Evolutionary conservation across 1,140 invertebrate genomes (phyloP).

Genomic region (Plutomurus gul): DNA sequence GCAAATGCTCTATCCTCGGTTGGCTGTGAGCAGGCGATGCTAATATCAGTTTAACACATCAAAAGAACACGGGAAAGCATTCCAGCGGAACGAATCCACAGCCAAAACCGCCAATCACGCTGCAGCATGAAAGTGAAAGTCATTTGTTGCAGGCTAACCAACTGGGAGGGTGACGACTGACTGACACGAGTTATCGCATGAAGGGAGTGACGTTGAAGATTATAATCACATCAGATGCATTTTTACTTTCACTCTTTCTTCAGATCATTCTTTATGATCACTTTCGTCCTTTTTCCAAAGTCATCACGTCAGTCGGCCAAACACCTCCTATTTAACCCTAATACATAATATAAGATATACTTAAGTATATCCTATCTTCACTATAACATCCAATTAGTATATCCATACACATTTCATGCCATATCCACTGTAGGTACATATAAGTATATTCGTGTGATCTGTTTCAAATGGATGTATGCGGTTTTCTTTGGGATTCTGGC

Average conservation of each 20-base stretch:
- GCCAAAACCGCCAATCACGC: neutral
- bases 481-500: no score
- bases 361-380: no score
- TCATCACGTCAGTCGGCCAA: neutral
- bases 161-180: neutral
- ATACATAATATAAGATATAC: no score
- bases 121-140: neutral
- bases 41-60: no score
- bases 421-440: no score
- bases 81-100: neutral
- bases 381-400: no score
- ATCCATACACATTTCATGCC: no score
- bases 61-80: neutral
- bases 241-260: neutral
- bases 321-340: no score
- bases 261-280: neutral
- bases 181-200: neutral
- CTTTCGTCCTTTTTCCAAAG: neutral
- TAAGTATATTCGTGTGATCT: no score
- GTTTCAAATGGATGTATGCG: no score
- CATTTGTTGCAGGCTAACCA: neutral
- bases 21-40: no score
- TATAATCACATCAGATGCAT: slow-evolving; percentile 15
- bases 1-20: neutral
- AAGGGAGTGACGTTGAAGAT: neutral